These are phyloP conservation scores for Atethmia centrago DNA, from an alignment of 2,888 invertebrate genomes.

Conservation along the genomic window DNA sequence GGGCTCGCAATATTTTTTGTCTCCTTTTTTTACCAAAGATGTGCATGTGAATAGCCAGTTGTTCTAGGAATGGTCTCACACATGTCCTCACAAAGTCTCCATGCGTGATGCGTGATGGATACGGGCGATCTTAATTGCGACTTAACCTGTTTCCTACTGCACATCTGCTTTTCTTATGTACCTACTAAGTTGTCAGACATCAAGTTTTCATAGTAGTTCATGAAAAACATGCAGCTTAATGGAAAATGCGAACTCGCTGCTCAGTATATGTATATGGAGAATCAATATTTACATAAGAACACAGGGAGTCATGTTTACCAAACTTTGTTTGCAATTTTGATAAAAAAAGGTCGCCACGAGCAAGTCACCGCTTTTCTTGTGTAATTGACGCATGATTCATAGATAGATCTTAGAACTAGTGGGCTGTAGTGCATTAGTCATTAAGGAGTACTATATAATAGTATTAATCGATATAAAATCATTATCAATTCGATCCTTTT, in stretches of 20 bases:
- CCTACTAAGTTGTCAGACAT: conserved; percentile 26
- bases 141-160: conserved; percentile 53
- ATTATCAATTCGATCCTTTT: conserved; percentile 3
- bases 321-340: conserved; percentile 40
- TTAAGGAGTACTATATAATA: conserved; percentile 3
- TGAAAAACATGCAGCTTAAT: conserved; percentile 18
- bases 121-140: conserved; percentile 62
- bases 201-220: conserved; percentile 19
- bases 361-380: conserved; percentile 48
- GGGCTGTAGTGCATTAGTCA: conserved; percentile 41
- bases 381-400: conserved; percentile 56
- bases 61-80: conserved; percentile 85
- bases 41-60: conserved; percentile 79
- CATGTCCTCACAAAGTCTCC: conserved; percentile 73
- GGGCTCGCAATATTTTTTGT: conserved; percentile 70
- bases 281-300: conserved; percentile 31
- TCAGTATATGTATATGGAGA: conserved; percentile 3
- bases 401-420: conserved; percentile 43
- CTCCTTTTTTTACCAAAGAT: conserved; percentile 78
- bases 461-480: conserved; percentile 12
- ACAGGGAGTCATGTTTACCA: conserved; percentile 17
- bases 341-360: conserved; percentile 34
- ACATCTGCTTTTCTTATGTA: conserved; percentile 38
- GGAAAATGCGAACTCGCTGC: conserved; percentile 15
- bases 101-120: conserved; percentile 50